Percentiles rank a stretch among this genome's conserved stretches.
phyloP scores from a whole-genome alignment of 2,888 invertebrate genomes.

The Allolobophora icterica region DNA sequence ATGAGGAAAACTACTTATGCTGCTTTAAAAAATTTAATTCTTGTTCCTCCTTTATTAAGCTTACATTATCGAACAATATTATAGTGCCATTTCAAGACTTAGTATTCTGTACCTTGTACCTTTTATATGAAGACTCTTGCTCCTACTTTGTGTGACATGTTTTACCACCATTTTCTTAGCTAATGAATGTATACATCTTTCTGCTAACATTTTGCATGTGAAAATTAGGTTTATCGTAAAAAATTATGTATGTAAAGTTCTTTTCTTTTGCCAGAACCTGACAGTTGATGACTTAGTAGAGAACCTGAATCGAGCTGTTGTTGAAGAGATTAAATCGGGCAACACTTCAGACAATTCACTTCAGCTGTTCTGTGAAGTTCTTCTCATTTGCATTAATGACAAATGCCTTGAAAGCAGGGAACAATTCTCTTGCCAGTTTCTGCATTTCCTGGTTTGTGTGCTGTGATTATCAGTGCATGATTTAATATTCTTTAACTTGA shows the following conservation, averaged over 20 bases:
- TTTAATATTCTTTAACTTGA: neutral
- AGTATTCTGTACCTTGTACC: no score
- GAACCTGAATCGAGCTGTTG: neutral
- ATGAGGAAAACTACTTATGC: neutral
- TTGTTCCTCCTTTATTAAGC: no score
- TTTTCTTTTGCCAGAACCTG: neutral
- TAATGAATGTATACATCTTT: neutral
- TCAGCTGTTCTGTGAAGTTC: neutral
- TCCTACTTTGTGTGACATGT: no score
- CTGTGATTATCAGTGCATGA: neutral
- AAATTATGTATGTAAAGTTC: neutral
- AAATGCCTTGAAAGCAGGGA: slow-evolving; percentile 1
- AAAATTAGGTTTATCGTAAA: no score
- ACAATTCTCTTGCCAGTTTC: neutral
- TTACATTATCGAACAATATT: no score
- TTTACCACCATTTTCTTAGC: neutral
- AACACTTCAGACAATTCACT: neutral
- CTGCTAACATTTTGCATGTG: neutral
- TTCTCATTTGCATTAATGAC: neutral
- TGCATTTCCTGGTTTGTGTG: neutral
- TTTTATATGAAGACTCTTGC: no score
- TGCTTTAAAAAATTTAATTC: neutral
- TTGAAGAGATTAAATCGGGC: neutral
- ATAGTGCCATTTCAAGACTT: no score
- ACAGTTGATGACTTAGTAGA: neutral